These are phyloP conservation scores for Pseudomugil gertrudae DNA, from an alignment of 2,797 vertebrate species.

Conservation along the genomic window DNA sequence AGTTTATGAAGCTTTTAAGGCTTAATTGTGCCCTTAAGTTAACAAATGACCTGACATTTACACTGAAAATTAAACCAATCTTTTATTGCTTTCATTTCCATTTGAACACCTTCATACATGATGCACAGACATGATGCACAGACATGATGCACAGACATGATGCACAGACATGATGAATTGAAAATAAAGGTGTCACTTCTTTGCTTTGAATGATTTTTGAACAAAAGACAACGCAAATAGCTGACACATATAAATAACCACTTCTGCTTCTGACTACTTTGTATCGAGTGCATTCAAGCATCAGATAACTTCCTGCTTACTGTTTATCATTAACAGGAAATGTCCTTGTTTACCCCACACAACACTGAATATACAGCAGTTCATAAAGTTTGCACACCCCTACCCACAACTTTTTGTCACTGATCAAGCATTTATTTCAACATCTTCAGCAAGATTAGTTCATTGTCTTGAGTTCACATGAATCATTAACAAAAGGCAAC, in stretches of 20 bases:
- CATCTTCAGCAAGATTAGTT: neutral
- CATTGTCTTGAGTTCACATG: neutral
- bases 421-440: neutral
- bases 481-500: neutral
- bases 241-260: constrained; percentile 25
- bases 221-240: constrained; percentile 20
- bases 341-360: neutral
- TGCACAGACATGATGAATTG: neutral
- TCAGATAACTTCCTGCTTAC: constrained; percentile 6
- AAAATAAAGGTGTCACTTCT: neutral
- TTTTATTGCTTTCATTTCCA: constrained; percentile 5
- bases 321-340: constrained; percentile 5
- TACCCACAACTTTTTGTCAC: neutral
- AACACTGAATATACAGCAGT: neutral
- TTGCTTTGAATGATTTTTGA: constrained; percentile 5
- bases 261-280: constrained; percentile 48
- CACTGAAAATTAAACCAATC: constrained; percentile 31
- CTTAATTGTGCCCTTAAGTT: constrained; percentile 24
- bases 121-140: too few species aligned
- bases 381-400: neutral
- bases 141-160: too few species aligned
- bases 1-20: constrained; percentile 27
- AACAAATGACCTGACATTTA: constrained; percentile 6
- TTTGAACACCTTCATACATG: neutral
- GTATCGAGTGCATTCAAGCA: constrained; percentile 7